Evolutionary conservation across 2,113 vertebrate species (phyloP).

Genomic region (Sprattus sprattus): DNA sequence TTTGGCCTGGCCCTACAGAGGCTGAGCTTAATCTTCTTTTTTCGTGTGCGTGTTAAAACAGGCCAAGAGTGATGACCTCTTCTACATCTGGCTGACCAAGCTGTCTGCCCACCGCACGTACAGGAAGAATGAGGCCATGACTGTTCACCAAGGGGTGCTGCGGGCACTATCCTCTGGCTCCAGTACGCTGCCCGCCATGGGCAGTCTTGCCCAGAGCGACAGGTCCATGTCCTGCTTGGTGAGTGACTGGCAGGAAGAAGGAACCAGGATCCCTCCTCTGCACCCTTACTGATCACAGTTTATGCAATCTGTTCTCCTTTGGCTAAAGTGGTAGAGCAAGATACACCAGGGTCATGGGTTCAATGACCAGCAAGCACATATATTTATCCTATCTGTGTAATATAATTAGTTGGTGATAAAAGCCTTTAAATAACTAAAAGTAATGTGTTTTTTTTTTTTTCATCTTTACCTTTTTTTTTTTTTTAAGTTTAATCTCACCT

Average conservation of each 20-base stretch:
- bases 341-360: not conserved
- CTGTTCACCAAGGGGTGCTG: constrained; percentile 67
- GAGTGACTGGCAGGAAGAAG: constrained; percentile 43
- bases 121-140: constrained; percentile 69
- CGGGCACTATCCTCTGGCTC: constrained; percentile 61
- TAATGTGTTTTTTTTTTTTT: not conserved
- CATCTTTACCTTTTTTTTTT: no score
- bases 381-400: not conserved
- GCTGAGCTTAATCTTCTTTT: not conserved
- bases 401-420: not conserved
- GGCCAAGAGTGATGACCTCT: constrained; percentile 85
- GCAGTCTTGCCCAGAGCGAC: constrained; percentile 54
- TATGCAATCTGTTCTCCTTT: not conserved
- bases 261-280: no score
- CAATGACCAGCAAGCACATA: not conserved
- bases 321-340: not conserved
- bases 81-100: constrained; percentile 87
- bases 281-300: no score
- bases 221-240: constrained; percentile 51
- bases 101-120: constrained; percentile 82
- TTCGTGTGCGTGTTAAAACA: constrained; percentile 37
- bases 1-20: not conserved
- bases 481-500: not conserved
- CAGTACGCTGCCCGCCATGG: constrained; percentile 50
- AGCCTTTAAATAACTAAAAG: not conserved